Evolutionary conservation across 2,113 vertebrate genomes (phyloP).

Genomic region (Naja naja): DNA sequence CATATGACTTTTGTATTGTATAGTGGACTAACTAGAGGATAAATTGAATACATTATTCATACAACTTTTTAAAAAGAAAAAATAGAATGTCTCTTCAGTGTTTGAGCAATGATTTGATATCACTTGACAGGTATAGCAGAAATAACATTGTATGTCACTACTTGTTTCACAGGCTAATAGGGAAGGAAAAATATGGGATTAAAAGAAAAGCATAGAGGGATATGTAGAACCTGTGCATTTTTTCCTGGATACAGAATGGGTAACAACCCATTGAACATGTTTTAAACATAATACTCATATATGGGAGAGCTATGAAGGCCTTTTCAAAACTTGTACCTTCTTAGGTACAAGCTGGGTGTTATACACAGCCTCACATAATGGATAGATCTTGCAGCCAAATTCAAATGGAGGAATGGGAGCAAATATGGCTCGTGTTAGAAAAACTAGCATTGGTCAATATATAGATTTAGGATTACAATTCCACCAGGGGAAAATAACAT

Average conservation of each 20-base stretch:
- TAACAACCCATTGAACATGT: background rate
- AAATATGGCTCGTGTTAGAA: background rate
- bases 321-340: background rate
- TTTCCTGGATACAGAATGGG: background rate
- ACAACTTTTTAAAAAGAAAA: background rate
- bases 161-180: background rate
- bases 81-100: background rate
- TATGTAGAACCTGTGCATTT: background rate
- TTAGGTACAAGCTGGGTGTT: background rate
- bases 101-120: background rate
- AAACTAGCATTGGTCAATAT: background rate
- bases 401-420: background rate
- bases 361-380: background rate
- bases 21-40: background rate
- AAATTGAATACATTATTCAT: background rate
- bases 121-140: background rate
- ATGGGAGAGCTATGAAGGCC: background rate
- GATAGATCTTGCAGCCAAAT: background rate
- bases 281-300: background rate
- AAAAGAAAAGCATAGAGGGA: background rate
- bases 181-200: background rate
- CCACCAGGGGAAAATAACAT: background rate
- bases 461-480: background rate
- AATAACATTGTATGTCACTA: background rate
- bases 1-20: background rate